Conservation (phyloP, 2,113 vertebrate species). For the Coregonus clupeaformis region DNA sequence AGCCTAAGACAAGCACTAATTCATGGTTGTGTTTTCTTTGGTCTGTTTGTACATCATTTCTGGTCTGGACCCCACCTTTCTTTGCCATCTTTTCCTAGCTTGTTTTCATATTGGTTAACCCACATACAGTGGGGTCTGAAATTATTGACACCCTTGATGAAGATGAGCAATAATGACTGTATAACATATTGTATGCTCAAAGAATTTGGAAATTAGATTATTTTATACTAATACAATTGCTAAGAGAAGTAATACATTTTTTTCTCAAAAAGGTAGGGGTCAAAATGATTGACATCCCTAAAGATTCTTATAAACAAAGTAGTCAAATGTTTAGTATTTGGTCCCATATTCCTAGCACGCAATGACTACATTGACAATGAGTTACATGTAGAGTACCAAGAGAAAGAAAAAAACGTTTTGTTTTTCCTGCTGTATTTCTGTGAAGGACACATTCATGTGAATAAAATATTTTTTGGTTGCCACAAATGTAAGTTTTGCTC, state of each 20-base stretch:
- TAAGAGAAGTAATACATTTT: too few species aligned
- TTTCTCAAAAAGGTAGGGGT: too few species aligned
- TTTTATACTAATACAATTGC: too few species aligned
- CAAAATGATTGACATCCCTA: too few species aligned
- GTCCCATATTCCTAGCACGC: too few species aligned
- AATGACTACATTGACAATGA: constrained; percentile 5
- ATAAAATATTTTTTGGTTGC: constrained; percentile 68
- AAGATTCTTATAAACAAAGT: too few species aligned
- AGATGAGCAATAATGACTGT: too few species aligned
- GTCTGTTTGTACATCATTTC: constrained; percentile 12
- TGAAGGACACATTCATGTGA: constrained; percentile 62
- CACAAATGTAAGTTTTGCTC: constrained; percentile 35
- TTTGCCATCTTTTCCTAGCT: constrained; percentile 20
- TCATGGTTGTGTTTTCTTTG: constrained; percentile 22
- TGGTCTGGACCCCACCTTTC: not conserved
- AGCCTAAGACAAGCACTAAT: too few species aligned
- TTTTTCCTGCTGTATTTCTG: constrained; percentile 54
- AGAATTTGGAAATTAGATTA: too few species aligned
- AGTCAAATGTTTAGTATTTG: too few species aligned
- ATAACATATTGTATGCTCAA: too few species aligned
- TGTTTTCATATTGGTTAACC: constrained; percentile 47
- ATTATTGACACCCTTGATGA: too few species aligned
- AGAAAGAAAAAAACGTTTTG: constrained; percentile 35
- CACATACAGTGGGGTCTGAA: constrained; percentile 1
- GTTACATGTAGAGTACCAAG: constrained; percentile 50